Base-by-base conservation (phyloP, 2,888 invertebrate genomes). In the Chrysodeixis includens region DNA sequence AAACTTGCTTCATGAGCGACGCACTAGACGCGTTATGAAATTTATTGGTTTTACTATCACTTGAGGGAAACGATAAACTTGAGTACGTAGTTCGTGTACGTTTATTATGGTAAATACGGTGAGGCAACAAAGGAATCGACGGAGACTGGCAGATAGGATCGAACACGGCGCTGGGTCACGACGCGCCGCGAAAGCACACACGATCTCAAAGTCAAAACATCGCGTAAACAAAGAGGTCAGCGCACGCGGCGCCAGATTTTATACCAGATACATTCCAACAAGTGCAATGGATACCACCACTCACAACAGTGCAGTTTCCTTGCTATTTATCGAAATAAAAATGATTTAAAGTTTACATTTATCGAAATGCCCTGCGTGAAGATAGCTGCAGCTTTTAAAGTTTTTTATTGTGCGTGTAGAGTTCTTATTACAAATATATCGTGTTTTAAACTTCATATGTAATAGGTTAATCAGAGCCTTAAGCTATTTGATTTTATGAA, bases 161-260 rank as follows among this genome's bases (percentile, higher is more conserved):
- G 55, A 69, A 69, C 66, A 77, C 65, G 57, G 57, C 72, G 66
- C 61, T 71, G 57, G 63, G 66, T 69, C 61, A 69, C 66, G 67
- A 74, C 59, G 30, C 62, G 61, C 66, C 52, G 56, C 59, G 62
- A 76, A 75, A 72, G 57, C 66, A 72, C 62, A 65, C 62, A 69
- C 67, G 61, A 66, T 73, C 61, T 62, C 66, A 74, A 79, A 81
- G 74, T 78, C 74, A 81, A 79, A 84, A 75, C 62, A 56, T 66
- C 57, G 63, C 60, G 71, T 75, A 81, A 81, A 82, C 81, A 82
- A 75, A 80, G 58, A 76, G 84, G 83, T 85, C 81, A 84, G 68
- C 72, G 83, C 62, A 76, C 84, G 76, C 71, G 66, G 66, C 67
- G 71, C 57, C 71, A 69, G 52, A 73, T 77, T 77, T 72, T 66